Base-by-base conservation (phyloP, 2,888 invertebrate genomes). In the Cecidostiba fungosa region DNA sequence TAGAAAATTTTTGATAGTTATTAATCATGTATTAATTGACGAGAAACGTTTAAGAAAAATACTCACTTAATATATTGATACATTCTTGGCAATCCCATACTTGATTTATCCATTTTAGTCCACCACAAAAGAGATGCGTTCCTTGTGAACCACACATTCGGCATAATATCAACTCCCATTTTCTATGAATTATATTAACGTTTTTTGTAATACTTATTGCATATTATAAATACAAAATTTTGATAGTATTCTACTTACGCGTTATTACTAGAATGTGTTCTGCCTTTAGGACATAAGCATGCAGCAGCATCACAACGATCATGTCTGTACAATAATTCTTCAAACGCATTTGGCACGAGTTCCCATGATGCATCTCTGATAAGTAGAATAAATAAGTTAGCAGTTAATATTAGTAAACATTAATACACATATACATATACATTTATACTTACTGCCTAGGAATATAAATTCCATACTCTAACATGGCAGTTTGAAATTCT, bases 351-450 rank as follows among this genome's bases (percentile, higher is more conserved):
- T 1, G 96, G 96, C 87, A 95, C 96, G 16, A 95, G 90, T 91
- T 98, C 98, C 98, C 98, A 98, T 0, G 96, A 95, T 0, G 98
- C 98, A 92, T 98, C 98, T 89, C 97, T 97, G 77, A 47, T 82
- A 87, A 78, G 84, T 59, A 39, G 29, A 47, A 43, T 0, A 16
- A 77, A 59, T 76, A 73, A 50, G 0, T 29, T 39, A 87, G 36
- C 0, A 23, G 43, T 23, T 23, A 32, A 5, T n/a, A 59, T 16
- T 26, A 29, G 50, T 69, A 70, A 77, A 29, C n/a, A 43, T 43
- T 77, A 59, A 32, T 32, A 76, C 0, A 54, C 19, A 62, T 8
- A 16, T 0, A 54, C 19, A 62, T 8, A 16, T 32, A 77, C 23
- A 36, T 0, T 36, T 16, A 66, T 85, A 94, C 95, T 94, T 91